These are phyloP conservation scores for Drosophila diplacantha DNA, from an alignment of 2,888 invertebrate genomes.

Conservation along the genomic window DNA sequence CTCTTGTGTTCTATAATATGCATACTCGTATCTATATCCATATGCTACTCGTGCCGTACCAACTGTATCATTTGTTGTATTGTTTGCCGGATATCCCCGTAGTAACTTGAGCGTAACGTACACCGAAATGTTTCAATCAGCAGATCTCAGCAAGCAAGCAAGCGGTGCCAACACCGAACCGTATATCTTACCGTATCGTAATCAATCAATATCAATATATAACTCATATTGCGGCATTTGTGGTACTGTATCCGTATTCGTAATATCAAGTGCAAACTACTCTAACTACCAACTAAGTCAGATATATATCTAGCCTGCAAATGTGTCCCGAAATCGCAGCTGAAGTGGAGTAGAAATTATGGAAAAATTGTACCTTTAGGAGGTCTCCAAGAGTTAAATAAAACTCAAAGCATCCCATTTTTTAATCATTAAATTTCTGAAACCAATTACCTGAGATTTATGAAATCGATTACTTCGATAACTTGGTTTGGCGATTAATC, in stretches of 20 bases:
- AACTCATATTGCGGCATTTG: conserved; percentile 38
- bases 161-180: conserved; percentile 28
- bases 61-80: conserved; percentile 45
- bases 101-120: conserved; percentile 42
- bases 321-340: conserved; percentile 4
- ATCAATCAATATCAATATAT: conserved; percentile 28
- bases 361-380: no score
- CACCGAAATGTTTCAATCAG: conserved; percentile 49
- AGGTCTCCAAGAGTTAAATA: not conserved
- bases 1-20: conserved; percentile 40
- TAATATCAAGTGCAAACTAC: conserved; percentile 40
- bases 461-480: not conserved
- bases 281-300: conserved; percentile 51
- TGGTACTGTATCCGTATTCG: conserved; percentile 44
- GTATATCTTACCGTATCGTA: conserved; percentile 37
- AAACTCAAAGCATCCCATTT: not conserved
- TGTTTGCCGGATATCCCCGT: conserved; percentile 42
- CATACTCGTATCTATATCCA: conserved; percentile 31
- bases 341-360: not conserved
- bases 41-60: conserved; percentile 35
- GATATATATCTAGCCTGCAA: conserved; percentile 27
- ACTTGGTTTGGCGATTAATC: not conserved
- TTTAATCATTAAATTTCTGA: not conserved
- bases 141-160: conserved; percentile 40
- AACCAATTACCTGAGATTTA: no score